phyloP scores from a whole-genome alignment of 2,888 invertebrate species.

The Parnassius apollo region DNA sequence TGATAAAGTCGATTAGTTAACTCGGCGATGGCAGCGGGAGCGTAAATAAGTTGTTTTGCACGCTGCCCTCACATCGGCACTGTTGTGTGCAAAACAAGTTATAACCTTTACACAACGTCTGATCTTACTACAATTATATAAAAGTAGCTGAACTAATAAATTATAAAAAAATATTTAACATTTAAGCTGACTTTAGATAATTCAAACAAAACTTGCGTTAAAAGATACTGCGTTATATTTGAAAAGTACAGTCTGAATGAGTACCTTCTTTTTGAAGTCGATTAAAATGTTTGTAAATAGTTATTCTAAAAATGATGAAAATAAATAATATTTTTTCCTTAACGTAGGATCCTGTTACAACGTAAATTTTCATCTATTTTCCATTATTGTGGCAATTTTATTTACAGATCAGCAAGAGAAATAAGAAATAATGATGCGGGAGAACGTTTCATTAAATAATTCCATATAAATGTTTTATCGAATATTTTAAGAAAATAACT shows the following conservation, averaged over 20 bases:
- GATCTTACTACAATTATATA: not conserved
- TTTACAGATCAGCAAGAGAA: conserved; percentile 1
- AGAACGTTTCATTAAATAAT: not conserved
- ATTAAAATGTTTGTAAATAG: no score
- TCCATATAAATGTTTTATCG: conserved; percentile 5
- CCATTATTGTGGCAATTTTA: conserved; percentile 20
- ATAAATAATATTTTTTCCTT: no score
- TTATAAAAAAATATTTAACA: no score
- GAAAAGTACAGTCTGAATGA: no score
- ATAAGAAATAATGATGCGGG: conserved; percentile 9
- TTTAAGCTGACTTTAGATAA: no score
- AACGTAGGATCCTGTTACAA: not conserved
- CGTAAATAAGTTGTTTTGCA: conserved; percentile 28
- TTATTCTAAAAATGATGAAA: no score
- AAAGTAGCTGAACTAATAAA: no score
- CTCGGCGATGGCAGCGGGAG: conserved; percentile 4
- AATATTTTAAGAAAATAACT: conserved; percentile 8
- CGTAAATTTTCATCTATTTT: conserved; percentile 17
- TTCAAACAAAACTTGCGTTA: no score
- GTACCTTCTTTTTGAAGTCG: no score
- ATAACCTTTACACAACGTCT: conserved; percentile 12
- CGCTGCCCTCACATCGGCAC: conserved; percentile 6
- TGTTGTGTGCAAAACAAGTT: conserved; percentile 27
- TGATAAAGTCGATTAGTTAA: conserved; percentile 22
- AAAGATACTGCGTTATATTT: no score